Base-by-base conservation (phyloP, 2,888 invertebrate species). In the Kryphioiulus occultus region DNA sequence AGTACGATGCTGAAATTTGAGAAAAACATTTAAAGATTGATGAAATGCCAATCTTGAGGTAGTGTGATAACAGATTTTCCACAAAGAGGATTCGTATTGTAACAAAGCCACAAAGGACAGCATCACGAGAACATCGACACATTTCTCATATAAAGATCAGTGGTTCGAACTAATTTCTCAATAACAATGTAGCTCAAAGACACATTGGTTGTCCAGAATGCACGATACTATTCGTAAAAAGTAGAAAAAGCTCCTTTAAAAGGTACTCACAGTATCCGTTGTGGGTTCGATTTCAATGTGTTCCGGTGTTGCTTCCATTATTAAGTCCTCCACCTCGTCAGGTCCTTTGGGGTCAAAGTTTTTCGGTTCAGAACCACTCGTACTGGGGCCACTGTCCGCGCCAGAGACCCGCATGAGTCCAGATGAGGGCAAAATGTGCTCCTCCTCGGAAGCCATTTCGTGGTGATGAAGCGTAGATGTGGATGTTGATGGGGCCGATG, bases 241-340 rank as follows among this genome's bases (percentile, higher is more conserved):
- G n/a, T 59, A 59, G 47, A 47, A 5, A 5, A 59, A 59, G n/a
- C 19, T 17, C 59, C 59, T 59, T 59, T 59, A 59, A 59, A 59
- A 59, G 39, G 32, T 83, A 83, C 83, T 83, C 39, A 83, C 83
- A 39, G 32, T 39, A 35, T 39, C 83, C 39, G 83, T 83, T 39
- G 83, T 35, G 83, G 83, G 83, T 83, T 83, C 83, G 35, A 83
- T 39, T 83, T 83, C 83, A 83, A 83, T 83, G 39, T 83, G 83
- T 83, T 83, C 83, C 39, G 83, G 83, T 5, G 83, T 83, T 5
- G 83, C 83, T 83, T 83, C 83, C 83, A 83, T 35, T 35, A 83
- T 32, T n/a, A 83, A 39, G 32, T 83, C 83, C 32, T 83, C 83
- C 32, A 83, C 83, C 35, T 83, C 39, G 39, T 83, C 83, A 17